Base-by-base conservation (phyloP, 2,888 invertebrate genomes). In the Linnaemya vulpina region DNA sequence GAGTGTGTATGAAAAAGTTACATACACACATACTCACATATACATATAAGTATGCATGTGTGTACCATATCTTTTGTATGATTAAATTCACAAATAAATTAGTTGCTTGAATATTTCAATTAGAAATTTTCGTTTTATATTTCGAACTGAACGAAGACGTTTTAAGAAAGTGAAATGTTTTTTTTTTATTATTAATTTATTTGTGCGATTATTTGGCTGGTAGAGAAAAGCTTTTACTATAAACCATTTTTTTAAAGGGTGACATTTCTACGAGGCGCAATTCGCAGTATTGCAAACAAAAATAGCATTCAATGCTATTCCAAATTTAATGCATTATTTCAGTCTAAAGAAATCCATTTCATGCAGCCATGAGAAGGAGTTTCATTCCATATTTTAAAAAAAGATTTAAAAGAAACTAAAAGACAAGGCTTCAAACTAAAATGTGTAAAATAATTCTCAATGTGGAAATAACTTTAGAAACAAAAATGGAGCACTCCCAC, bases 141-240 rank as follows among this genome's bases (percentile, higher is more conserved):
- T 22, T 20, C 46, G 38, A 35, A 63, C n/a, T 53, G 13, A 30
- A 49, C 71, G 70, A 40, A 58, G 15, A 22, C 22, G 71, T 3
- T 8, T 55, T 43, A 71, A 75, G 25, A 75, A 83, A 51, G 73
- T 77, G 65, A 71, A 83, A 83, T 65, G 67, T 20, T 15, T 71
- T 30, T 30, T 30, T 30, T 30, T 30, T 30, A 3, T 30, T 5
- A 3, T 30, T 1, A 22, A 30, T 51, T 5, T 7, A 53, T 53
- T 22, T 15, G 62, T 43, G 11, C 10, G 11, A 13, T 20, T 22
- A 22, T 38, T 51, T 49, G 15, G 22, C 30, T 68, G 10, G 68
- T 60, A 67, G 58, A 49, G 76, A 77, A 77, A 77, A 60, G 77
- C 60, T 77, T 68, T 60, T 68, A 60, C 77, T 43, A 53, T 53